phyloP scores from a whole-genome alignment of 2,888 invertebrate species.

The Polydrusus cervinus region DNA sequence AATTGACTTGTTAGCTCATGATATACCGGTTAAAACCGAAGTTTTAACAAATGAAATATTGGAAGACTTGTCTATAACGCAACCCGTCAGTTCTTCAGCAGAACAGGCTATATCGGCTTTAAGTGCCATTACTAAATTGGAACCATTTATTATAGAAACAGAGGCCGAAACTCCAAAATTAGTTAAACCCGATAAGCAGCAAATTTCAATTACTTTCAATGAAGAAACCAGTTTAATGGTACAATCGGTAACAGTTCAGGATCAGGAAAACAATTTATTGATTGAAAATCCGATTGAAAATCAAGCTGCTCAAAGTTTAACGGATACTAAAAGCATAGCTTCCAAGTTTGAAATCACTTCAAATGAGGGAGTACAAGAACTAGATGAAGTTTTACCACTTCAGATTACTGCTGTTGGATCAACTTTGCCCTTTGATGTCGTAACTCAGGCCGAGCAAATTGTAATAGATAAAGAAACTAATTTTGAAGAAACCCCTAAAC shows the following conservation, averaged over 20 bases:
- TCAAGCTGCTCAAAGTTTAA: constrained; percentile 57
- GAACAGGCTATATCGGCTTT: constrained; percentile 67
- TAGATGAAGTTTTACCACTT: constrained; percentile 51
- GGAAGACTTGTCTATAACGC: constrained; percentile 66
- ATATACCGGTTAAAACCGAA: constrained; percentile 73
- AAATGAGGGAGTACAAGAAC: constrained; percentile 53
- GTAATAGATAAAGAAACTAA: constrained; percentile 70
- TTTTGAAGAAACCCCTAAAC: constrained; percentile 64
- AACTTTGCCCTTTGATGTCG: constrained; percentile 65
- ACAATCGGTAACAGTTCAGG: constrained; percentile 71
- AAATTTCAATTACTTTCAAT: constrained; percentile 69
- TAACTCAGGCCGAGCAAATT: constrained; percentile 67
- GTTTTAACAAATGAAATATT: constrained; percentile 69
- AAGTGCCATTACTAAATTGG: constrained; percentile 69
- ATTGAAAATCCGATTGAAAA: constrained; percentile 57
- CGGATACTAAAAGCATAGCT: constrained; percentile 67
- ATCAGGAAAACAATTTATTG: constrained; percentile 70
- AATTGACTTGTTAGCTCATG: constrained; percentile 68
- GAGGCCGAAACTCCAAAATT: constrained; percentile 66
- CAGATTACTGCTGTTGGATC: constrained; percentile 59
- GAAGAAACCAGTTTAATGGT: constrained; percentile 70
- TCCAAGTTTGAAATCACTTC: constrained; percentile 58
- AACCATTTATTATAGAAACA: constrained; percentile 70
- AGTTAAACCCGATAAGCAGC: constrained; percentile 67
- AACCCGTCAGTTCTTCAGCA: constrained; percentile 66